These are phyloP conservation scores for Thalpophila matura DNA, from an alignment of 2,888 invertebrate species.

Conservation along the genomic window DNA sequence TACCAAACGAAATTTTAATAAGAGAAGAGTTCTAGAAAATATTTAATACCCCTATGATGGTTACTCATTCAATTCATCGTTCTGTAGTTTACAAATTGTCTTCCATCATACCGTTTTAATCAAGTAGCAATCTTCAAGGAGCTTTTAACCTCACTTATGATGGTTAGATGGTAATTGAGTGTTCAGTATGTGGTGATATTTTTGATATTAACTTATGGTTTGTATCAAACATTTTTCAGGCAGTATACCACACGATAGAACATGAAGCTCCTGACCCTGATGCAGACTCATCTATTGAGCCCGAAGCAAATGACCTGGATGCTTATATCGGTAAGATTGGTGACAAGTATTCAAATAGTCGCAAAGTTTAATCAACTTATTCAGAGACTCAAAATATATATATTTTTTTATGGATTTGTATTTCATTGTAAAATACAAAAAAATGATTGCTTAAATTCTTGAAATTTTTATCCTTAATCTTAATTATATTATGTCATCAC, in stretches of 20 bases:
- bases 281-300: conserved; percentile 80
- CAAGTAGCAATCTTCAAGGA: no score
- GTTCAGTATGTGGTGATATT: no score
- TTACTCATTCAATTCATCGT: no score
- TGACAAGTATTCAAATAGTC: no score
- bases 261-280: conserved; percentile 87
- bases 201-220: background rate
- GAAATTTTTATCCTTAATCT: background rate
- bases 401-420: background rate
- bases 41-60: no score
- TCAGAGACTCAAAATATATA: no score
- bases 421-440: background rate
- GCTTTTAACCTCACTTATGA: no score
- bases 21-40: no score
- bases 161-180: no score
- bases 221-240: conserved; percentile 82
- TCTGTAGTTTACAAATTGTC: no score
- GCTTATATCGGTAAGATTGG: conserved; percentile 75
- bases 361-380: no score
- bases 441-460: background rate
- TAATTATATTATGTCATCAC: background rate
- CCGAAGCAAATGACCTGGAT: conserved; percentile 80
- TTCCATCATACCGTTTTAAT: no score
- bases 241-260: conserved; percentile 94
- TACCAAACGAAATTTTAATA: background rate